Evolutionary conservation across 2,888 invertebrate genomes (phyloP), one percentile per base, ranked within the genome.

Genomic region (Acanthosepion esculentum): DNA sequence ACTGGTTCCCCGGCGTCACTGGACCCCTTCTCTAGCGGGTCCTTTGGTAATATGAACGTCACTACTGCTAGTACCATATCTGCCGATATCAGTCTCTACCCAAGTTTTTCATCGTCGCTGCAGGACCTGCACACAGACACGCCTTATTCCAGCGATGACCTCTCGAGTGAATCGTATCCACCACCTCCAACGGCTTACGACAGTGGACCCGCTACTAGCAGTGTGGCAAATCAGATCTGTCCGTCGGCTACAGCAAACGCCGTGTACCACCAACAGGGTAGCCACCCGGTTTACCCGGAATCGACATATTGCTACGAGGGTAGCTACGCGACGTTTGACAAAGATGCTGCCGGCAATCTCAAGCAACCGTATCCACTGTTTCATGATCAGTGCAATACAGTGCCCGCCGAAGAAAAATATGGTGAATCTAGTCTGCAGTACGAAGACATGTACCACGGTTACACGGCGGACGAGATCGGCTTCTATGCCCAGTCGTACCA

Each of bases 271-370:
- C 95, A 95, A 64, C 95, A 95, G 48, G 95, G 94, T n/a, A 94
- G 94, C 29, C 95, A 96, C 93, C 94, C 96, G 33, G 95, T 95
- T 15, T 97, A 96, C 94, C 95, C 96, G 33, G 96, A 96, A 94
- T 92, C 92, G 48, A 95, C 96, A 5, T 96, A 96, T 95, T 96
- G 96, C 94, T 96, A 96, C 94, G 97, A 96, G 94, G 96, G 96
- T 20, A 96, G 96, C 64, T 96, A 96, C 91, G 95, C 96, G 95
- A 92, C 92, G 48, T 95, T 96, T 26, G 96, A 96, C 92, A 96
- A 96, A 93, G 96, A 96, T 78, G 95, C 94, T 91, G 94, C 92
- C 94, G 94, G 94, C 78, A 92, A 95, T 55, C 64, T 94, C 94
- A 33, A 94, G 92, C 94, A 95, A 94, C 95, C 94, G 41, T 94